Base-by-base conservation (phyloP, 2,113 vertebrate species). In the Solea solea region DNA sequence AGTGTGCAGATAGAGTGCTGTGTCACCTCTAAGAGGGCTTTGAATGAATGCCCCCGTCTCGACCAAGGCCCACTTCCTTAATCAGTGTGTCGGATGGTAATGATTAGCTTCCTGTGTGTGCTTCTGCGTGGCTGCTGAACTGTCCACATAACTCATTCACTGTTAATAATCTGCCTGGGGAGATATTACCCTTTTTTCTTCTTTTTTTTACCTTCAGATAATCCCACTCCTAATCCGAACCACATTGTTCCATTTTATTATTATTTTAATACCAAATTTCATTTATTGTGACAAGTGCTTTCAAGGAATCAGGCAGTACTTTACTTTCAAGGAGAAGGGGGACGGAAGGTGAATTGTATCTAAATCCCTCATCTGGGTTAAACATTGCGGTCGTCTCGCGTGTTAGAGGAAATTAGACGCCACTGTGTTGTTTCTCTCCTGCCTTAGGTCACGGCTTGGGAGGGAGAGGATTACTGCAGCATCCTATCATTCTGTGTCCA, bases 21-120 rank as follows among this genome's bases (percentile, higher is more conserved):
- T 89, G 89, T 90, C 90, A 89, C 85, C 82, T 88, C 88, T 88
- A 88, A 90, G 74, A 86, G 86, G 85, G 74, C 74, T 85, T 74
- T 86, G 86, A 86, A 90, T 88, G 85, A 88, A 91, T 89, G 85
- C 81, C 86, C 84, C 71, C 75, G 66, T 86, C 85, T 76, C 81
- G 10, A 74, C 86, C 86, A 84, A 90, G 90, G 86, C 86, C 86
- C 84, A 81, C 83, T 88, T 84, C 90, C 70, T 90, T 90, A 90
- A 92, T 90, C 90, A 90, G 81, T 73, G 85, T 86, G 89, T 85
- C 73, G 78, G 87, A 80, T 83, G 80, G 76, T 72, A 78, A 86
- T 89, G 87, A 91, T 91, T 90, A 89, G 89, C 89, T 90, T 89
- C 87, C 78, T 70, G 66, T 48, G 42, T 16, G 70, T 9, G 72